Conservation (phyloP, 2,888 invertebrate genomes). For the Therioaphis trifolii region DNA sequence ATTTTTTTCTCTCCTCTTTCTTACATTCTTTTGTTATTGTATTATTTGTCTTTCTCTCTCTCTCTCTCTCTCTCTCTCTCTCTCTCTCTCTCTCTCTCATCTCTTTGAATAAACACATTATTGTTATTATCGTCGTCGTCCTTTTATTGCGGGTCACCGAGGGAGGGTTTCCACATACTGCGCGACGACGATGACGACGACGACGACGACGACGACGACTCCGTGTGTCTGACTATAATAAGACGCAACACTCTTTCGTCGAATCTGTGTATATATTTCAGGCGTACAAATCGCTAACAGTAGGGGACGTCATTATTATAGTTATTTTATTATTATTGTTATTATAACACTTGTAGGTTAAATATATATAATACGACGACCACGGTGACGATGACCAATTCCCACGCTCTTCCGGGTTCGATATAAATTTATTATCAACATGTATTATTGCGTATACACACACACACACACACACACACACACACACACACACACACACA, state of each 20-base stretch:
- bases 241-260: conserved; percentile 10
- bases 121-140: not conserved
- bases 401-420: conserved; percentile 62
- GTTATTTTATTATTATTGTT: not conserved
- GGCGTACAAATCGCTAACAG: conserved; percentile 50
- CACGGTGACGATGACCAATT: too few relatives aligned
- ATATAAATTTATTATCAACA: conserved; percentile 19
- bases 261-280: conserved; percentile 13
- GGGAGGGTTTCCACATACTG: not conserved
- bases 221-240: too few relatives aligned
- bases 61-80: too few relatives aligned
- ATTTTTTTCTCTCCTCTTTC: not conserved
- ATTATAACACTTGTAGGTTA: not conserved
- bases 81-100: too few relatives aligned
- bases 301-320: not conserved
- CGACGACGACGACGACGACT: too few relatives aligned
- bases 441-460: not conserved
- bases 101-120: too few relatives aligned
- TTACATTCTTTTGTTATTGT: not conserved
- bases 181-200: too few relatives aligned
- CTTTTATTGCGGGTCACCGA: conserved; percentile 1
- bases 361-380: conserved; percentile 14
- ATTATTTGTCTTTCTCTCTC: too few relatives aligned
- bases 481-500: too few relatives aligned
- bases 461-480: too few relatives aligned